Percentiles rank a stretch among this genome's conserved stretches.
phyloP scores from a whole-genome alignment of 2,888 invertebrate species.

The Ceratothoa steindachneri region DNA sequence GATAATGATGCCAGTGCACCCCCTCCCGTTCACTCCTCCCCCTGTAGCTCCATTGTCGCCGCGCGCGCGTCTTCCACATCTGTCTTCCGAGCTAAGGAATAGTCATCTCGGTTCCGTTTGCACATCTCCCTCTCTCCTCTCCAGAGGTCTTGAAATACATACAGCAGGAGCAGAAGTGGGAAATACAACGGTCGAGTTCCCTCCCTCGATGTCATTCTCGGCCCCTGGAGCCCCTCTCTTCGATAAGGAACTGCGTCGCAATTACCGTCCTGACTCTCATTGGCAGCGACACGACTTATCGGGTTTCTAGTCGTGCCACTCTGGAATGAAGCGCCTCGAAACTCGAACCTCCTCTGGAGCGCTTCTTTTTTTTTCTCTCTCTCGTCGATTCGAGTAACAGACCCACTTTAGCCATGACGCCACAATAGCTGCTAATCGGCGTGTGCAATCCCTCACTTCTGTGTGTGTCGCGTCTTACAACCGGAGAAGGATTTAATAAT shows the following conservation, averaged over 20 bases:
- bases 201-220: too few species aligned
- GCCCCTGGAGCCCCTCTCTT: background rate
- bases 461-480: too few species aligned
- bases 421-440: too few species aligned
- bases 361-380: too few species aligned
- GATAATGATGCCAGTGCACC: background rate
- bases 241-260: background rate
- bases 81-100: background rate
- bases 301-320: background rate
- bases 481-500: too few species aligned
- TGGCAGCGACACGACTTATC: background rate
- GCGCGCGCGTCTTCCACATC: background rate
- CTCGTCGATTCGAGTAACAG: too few species aligned
- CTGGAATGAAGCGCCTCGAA: background rate
- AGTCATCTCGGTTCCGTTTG: background rate
- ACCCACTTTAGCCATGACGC: too few species aligned
- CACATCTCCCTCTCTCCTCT: constrained; percentile 3
- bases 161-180: too few species aligned
- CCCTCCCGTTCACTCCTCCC: background rate
- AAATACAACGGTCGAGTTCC: too few species aligned
- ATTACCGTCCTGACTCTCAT: background rate
- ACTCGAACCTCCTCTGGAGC: too few species aligned
- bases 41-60: background rate
- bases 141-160: too few species aligned
- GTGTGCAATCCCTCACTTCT: too few species aligned